Evolutionary conservation across 2,888 invertebrate genomes (phyloP), one percentile per base, ranked within the genome.

Genomic region (Papilio protenor): DNA sequence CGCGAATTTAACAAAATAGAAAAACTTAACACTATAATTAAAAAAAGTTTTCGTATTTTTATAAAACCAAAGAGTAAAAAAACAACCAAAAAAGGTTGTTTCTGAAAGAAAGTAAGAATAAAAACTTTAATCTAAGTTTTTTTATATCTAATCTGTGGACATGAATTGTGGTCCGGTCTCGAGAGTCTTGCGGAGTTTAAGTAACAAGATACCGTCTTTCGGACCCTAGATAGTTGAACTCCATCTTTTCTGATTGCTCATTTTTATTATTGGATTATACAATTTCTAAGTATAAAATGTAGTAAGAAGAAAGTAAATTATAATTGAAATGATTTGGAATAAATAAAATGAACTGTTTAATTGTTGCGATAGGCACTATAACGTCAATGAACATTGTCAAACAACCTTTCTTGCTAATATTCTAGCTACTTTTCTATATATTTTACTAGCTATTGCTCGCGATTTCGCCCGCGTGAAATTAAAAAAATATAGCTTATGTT

Each of bases 191-290:
- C 64, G 52, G 52, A 77, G 45, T 77, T 72, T 77, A 72, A 77
- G 64, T 72, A 77, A 77, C 72, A 66, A 73, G 64, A 73, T 64
- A 52, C 64, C 33, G 49, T 76, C 61, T 77, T 72, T 72, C 40
- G 72, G 21, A 55, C 72, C 64, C 72, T 73, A 66, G 77, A 77
- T 66, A 77, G 76, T 72, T 61, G 49, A 72, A 76, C 49, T 40
- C 61, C 52, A 73, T 77, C 49, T 77, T 73, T 52, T 71, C 52
- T 77, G 77, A 77, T 73, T 73, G 72, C 77, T 73, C 73, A 73
- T 77, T 23, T 64, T 49, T 61, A 72, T n/a, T n/a, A 33, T 61
- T n/a, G 21, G 66, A 75, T 55, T 45, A 47, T 27, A 23, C 23
- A 2, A 47, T 21, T 70, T 70, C 2, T 45, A 21, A 47, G 21